Evolutionary conservation across 2,888 invertebrate genomes (phyloP), one percentile per base, ranked within the genome.

Genomic region (Hecatera dysodea): DNA sequence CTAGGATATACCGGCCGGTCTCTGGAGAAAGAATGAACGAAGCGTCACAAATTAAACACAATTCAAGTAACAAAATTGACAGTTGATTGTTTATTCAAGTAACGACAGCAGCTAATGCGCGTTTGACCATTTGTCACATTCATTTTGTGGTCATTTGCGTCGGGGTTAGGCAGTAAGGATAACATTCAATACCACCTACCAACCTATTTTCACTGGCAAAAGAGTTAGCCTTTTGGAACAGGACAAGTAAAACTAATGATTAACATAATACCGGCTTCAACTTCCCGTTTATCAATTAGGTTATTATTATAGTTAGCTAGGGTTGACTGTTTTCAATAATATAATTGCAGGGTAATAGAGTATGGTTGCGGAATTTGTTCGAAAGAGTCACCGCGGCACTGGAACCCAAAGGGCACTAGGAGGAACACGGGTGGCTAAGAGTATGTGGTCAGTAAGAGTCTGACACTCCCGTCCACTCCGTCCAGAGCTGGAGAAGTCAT

Each of bases 271-370:
- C 39, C 7, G n/a, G 63, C 27, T 50, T 50, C 2, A 7, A 24
- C 1, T 36, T 52, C 27, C n/a, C 8, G 17, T 68, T 44, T 27
- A 44, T 39, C 39, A 27, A 44, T 44, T 24, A 53, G 27, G 33
- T 69, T 27, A 36, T 24, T n/a, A 36, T 24, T 19, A 22, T 9
- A 68, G 17, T 66, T 46, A 6, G 29, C 36, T 39, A 68, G 27
- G 19, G 36, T 12, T 39, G 55, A 22, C 7, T 19, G 15, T n/a
- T 12, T 65, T 17, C 19, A 3, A 17, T 22, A 27, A 8, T 22
- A 3, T 19, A 61, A n/a, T 12, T 19, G 5, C 12, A 24, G 12
- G n/a, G 27, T 36, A 46, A 46, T 36, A 12, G n/a, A n/a, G n/a
- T n/a, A n/a, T n/a, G n/a, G n/a, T n/a, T n/a, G n/a, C n/a, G n/a